A percentile compares a stretch with the other conserved stretches of the same genome.
Conservation (phyloP, 1,140 invertebrate species). For the roundworm (Caenorhabditis elegans) region WBcel235 BX284605.5:10451001-10451500, state of each 20-base stretch:
- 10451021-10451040: neutral
- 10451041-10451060: neutral
- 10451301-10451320: no score
- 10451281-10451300: slow-evolving; percentile 23
- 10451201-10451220: neutral
- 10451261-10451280: neutral
- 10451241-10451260: no score
- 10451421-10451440: slow-evolving; percentile 44
- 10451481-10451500: slow-evolving; percentile 66
- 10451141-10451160: neutral
- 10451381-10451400: slow-evolving; percentile 28
- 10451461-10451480: neutral
- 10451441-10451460: neutral
- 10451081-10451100: neutral
- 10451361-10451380: neutral
- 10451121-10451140: neutral
- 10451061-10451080: neutral
- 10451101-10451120: neutral
- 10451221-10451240: no score
- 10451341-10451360: no score
- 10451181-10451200: slow-evolving; percentile 19
- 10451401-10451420: slow-evolving; percentile 40
- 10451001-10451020: neutral
- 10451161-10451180: neutral
- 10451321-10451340: no score